Percentiles rank a stretch among this genome's conserved stretches.
Evolutionary conservation across 2,797 vertebrate species (phyloP).

Genomic region (Nyctalus aviator): DNA sequence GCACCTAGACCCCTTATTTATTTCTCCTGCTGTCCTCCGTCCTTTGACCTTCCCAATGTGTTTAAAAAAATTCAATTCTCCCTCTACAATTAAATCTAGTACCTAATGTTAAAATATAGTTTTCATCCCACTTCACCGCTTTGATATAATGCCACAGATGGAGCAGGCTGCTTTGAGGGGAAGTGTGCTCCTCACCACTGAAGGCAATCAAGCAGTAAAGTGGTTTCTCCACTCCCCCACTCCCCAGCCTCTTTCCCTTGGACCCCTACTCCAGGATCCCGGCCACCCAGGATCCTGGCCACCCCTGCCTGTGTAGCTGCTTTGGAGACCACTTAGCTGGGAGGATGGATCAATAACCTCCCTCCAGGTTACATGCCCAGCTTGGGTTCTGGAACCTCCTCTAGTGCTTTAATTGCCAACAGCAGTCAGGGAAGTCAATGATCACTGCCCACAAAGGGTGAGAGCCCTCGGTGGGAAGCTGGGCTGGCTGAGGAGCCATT

Average conservation of each 20-base stretch:
- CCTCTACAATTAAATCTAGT: background rate
- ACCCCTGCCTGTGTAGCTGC: background rate
- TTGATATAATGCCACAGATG: background rate
- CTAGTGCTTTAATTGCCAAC: constrained; percentile 68
- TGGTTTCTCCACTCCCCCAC: background rate
- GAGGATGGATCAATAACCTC: background rate
- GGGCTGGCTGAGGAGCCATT: constrained; percentile 29
- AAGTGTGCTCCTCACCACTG: background rate
- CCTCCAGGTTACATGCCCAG: background rate
- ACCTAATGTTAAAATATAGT: background rate
- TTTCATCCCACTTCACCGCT: background rate
- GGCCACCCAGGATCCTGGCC: background rate
- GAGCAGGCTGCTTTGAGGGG: background rate
- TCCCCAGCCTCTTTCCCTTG: background rate
- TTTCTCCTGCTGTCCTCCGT: background rate
- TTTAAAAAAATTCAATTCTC: background rate
- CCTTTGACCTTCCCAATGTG: background rate
- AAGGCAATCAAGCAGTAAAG: background rate
- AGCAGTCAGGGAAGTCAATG: constrained; percentile 66
- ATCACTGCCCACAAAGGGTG: constrained; percentile 66
- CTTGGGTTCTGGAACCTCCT: background rate
- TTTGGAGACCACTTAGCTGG: background rate
- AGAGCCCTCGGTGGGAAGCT: constrained; percentile 69
- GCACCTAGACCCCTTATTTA: background rate
- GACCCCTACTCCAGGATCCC: background rate